Conservation (phyloP, 2,113 vertebrate species). For the Poecile atricapillus region DNA sequence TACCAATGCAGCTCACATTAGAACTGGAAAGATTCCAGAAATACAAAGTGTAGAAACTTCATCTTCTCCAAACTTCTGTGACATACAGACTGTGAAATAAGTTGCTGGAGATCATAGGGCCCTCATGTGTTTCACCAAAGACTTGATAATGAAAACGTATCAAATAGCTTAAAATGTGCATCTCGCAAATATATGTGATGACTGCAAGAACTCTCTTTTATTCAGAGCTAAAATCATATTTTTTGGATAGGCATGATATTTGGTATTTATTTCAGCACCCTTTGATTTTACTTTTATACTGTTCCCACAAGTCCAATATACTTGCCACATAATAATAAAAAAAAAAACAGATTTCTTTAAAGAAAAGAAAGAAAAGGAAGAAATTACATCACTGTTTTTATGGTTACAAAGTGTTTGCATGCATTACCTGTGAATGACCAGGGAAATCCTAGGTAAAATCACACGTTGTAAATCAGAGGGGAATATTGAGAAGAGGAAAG, state of each 20-base stretch:
- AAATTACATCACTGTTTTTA: background rate
- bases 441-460: constrained; percentile 8
- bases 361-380: background rate
- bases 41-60: background rate
- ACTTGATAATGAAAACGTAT: background rate
- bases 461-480: background rate
- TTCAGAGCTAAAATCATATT: background rate
- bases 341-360: background rate
- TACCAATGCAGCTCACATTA: background rate
- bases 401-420: background rate
- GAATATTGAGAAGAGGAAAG: background rate
- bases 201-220: background rate
- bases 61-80: background rate
- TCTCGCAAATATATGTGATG: background rate
- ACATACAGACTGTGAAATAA: background rate
- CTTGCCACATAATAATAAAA: background rate
- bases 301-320: background rate
- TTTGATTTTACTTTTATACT: background rate
- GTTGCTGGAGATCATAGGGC: background rate
- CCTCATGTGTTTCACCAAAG: background rate
- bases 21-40: background rate
- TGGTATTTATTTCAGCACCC: background rate
- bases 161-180: background rate
- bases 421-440: background rate
- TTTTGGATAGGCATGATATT: background rate